These are phyloP conservation scores for Fissipunctia ypsillon DNA, from an alignment of 2,888 invertebrate species.

Conservation along the genomic window DNA sequence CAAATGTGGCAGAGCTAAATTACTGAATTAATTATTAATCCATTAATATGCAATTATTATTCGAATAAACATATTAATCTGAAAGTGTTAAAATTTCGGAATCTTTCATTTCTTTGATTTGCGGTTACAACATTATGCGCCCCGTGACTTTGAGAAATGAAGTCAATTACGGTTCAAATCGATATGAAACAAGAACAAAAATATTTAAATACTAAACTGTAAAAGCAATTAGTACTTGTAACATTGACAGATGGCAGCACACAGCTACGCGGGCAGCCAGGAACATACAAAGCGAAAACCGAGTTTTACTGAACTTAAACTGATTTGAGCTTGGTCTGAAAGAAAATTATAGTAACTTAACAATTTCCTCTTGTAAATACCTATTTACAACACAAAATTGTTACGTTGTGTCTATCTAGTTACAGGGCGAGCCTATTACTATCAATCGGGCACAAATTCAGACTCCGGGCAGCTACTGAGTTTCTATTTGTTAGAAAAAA, in stretches of 20 bases:
- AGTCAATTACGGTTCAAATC: conserved; percentile 34
- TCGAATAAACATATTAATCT: not conserved
- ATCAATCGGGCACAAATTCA: too few relatives aligned
- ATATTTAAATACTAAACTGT: conserved; percentile 3
- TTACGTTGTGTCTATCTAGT: not conserved
- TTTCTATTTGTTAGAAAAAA: not conserved
- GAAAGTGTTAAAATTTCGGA: not conserved
- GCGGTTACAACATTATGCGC: not conserved
- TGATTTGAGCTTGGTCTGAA: not conserved
- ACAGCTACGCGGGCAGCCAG: not conserved
- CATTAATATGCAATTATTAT: not conserved
- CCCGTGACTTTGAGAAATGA: conserved; percentile 40
- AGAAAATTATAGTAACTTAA: not conserved
- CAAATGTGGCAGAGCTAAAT: not conserved
- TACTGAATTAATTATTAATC: conserved; percentile 3
- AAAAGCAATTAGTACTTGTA: conserved; percentile 31
- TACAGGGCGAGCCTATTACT: too few relatives aligned
- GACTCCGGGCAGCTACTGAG: not conserved
- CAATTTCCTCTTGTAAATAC: not conserved
- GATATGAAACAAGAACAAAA: conserved; percentile 17
- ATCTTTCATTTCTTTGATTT: conserved; percentile 1
- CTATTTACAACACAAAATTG: not conserved
- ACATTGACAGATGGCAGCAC: conserved; percentile 18
- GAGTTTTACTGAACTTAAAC: not conserved
- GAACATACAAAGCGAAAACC: too few relatives aligned